phyloP scores from a whole-genome alignment of 2,113 vertebrate species.

The Danio rerio region DNA sequence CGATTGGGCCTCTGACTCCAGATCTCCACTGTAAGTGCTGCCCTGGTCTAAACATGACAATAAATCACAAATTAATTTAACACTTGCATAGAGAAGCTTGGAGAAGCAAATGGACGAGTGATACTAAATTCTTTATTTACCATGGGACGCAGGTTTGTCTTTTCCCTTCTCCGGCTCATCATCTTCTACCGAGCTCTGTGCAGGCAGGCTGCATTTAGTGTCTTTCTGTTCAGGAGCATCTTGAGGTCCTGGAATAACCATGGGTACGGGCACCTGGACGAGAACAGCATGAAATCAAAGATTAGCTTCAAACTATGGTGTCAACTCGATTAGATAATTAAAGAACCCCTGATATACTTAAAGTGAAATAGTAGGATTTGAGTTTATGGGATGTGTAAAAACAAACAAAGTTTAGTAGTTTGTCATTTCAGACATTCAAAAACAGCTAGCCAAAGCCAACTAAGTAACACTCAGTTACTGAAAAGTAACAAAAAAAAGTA shows the following conservation, averaged over 20 bases:
- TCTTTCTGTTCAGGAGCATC: slow-evolving; percentile 79
- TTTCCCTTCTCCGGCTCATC: slow-evolving; percentile 82
- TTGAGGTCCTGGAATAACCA: slow-evolving; percentile 78
- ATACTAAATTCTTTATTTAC: slow-evolving; percentile 38
- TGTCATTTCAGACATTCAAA: too few species aligned
- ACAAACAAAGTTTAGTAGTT: too few species aligned
- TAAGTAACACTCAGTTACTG: too few species aligned
- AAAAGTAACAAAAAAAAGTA: too few species aligned
- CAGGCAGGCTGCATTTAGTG: slow-evolving; percentile 75
- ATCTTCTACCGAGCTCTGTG: slow-evolving; percentile 71
- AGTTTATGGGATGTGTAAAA: too few species aligned
- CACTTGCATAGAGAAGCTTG: neutral
- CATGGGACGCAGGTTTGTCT: slow-evolving; percentile 75
- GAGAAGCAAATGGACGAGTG: neutral
- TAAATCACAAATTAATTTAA: neutral
- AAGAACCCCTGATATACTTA: too few species aligned
- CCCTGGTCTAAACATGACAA: slow-evolving; percentile 78
- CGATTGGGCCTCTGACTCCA: slow-evolving; percentile 83
- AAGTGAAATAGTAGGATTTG: too few species aligned
- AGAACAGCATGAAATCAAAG: neutral
- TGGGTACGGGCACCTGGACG: slow-evolving; percentile 88
- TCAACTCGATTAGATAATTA: neutral
- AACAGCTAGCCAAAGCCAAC: too few species aligned
- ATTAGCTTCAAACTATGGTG: neutral
- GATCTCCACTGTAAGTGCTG: slow-evolving; percentile 81